These are phyloP conservation scores for Stegodyphus dumicola DNA, from an alignment of 1,140 invertebrate genomes.

Conservation along the genomic window DNA sequence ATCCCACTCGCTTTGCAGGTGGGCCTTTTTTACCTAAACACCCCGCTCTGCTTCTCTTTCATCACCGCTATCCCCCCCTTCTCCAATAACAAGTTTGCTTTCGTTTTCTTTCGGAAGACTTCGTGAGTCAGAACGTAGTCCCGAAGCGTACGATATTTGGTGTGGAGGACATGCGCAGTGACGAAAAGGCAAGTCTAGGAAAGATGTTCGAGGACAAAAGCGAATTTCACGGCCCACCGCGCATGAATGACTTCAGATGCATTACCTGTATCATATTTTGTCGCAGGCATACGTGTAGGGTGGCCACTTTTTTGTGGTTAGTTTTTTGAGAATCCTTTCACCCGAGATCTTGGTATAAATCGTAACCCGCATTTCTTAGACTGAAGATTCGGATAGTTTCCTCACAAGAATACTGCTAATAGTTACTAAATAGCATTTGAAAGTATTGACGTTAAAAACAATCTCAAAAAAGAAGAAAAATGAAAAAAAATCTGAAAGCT, in stretches of 20 bases:
- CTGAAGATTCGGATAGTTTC: too few relatives aligned
- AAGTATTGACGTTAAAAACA: too few relatives aligned
- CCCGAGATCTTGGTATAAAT: too few relatives aligned
- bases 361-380: too few relatives aligned
- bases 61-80: too few relatives aligned
- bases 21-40: background rate
- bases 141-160: background rate
- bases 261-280: background rate
- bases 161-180: background rate
- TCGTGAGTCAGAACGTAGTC: background rate
- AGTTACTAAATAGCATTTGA: too few relatives aligned
- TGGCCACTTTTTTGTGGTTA: too few relatives aligned
- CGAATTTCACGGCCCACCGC: slow-evolving; percentile 30
- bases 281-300: background rate
- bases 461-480: too few relatives aligned
- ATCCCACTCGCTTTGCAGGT: background rate
- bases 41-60: too few relatives aligned
- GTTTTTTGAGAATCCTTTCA: too few relatives aligned
- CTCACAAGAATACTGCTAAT: too few relatives aligned
- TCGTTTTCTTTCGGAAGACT: background rate
- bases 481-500: too few relatives aligned
- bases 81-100: background rate
- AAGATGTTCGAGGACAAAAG: slow-evolving; percentile 13
- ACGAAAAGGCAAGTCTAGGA: background rate
- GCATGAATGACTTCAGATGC: background rate